These are phyloP conservation scores for Phataginus tetradactyla DNA, from an alignment of 2,797 vertebrate species.

Conservation along the genomic window DNA sequence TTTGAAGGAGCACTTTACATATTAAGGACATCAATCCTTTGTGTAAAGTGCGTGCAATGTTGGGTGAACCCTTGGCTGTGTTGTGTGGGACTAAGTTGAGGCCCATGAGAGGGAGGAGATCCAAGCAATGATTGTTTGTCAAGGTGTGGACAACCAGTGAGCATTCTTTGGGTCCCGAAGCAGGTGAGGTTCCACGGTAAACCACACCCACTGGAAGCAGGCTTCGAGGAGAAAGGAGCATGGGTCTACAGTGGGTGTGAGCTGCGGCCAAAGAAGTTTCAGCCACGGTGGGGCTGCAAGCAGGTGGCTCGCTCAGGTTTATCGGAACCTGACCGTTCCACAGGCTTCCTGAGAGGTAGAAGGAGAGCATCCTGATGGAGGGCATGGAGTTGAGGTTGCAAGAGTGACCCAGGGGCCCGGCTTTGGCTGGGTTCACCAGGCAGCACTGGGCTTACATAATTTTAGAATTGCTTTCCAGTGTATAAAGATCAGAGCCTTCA, in stretches of 20 bases:
- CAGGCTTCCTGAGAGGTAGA: background rate
- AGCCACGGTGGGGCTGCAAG: background rate
- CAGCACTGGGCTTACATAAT: background rate
- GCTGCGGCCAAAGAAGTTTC: background rate
- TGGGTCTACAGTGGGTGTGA: background rate
- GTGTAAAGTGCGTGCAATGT: background rate
- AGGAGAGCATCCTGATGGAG: background rate
- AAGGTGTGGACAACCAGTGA: background rate
- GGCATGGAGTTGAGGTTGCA: rapidly evolving
- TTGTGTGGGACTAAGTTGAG: background rate
- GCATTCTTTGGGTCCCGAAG: background rate
- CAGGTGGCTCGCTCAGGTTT: background rate
- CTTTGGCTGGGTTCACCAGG: background rate
- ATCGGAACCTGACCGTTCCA: background rate
- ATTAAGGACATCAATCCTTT: background rate
- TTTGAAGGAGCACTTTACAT: background rate
- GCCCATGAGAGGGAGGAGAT: background rate
- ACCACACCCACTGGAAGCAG: background rate
- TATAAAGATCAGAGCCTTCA: background rate
- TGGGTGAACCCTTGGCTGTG: background rate
- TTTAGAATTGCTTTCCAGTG: background rate
- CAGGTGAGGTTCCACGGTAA: too few species aligned
- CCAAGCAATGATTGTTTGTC: background rate
- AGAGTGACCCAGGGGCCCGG: background rate
- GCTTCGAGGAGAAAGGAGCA: background rate